Conservation (phyloP, 2,113 vertebrate genomes). For the Pomatostomus ruficeps region DNA sequence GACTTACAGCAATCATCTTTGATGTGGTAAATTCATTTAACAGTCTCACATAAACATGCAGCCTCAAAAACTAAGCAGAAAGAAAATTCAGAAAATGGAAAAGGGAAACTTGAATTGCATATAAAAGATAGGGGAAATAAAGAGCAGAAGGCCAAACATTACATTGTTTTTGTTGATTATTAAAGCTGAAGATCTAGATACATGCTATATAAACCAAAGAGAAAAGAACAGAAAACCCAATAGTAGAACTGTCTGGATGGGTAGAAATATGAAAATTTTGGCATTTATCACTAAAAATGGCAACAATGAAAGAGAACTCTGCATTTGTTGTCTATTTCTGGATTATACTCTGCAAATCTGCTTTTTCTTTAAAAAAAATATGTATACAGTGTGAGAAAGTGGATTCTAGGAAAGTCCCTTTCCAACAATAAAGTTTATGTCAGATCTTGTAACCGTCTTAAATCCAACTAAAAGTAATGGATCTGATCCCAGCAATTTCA, state of each 20-base stretch:
- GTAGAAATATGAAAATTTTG: neutral
- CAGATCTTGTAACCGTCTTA: neutral
- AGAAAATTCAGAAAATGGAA: neutral
- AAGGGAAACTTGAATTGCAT: neutral
- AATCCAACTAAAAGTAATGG: neutral
- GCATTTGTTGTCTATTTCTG: neutral
- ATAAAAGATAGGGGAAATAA: neutral
- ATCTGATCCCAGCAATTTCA: neutral
- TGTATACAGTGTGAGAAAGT: fast-evolving
- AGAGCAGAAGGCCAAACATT: neutral
- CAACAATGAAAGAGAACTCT: neutral
- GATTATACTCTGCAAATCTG: neutral
- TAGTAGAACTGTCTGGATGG: neutral
- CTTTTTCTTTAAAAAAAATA: neutral
- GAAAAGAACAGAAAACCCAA: neutral
- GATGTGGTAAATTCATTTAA: neutral
- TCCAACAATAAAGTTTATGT: neutral
- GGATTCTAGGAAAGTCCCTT: neutral
- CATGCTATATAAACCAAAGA: neutral
- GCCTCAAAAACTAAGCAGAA: neutral
- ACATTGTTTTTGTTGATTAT: neutral
- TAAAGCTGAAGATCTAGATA: neutral
- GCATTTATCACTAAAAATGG: neutral
- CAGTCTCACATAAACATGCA: neutral
- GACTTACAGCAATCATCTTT: neutral